Base-by-base conservation (phyloP, 2,797 vertebrate species). In the Pempheris klunzingeri region DNA sequence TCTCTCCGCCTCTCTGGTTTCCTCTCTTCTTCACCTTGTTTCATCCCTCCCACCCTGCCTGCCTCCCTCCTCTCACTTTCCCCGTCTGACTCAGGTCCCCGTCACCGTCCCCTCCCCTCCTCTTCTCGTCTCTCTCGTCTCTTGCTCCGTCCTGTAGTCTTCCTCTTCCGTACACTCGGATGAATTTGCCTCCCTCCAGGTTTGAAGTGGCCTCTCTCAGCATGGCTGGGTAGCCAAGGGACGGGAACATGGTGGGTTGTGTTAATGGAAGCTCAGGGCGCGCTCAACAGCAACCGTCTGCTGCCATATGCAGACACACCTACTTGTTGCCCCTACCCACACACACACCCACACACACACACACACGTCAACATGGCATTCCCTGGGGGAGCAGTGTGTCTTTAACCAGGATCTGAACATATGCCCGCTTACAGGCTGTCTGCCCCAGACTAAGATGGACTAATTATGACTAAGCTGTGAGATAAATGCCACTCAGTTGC, bases 391-490 rank as follows among this genome's bases (percentile, higher is more conserved):
- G 60, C 74, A 39, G 74, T 47, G 69, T 86, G 80, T 89, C 83
- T 93, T 92, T 88, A 91, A 90, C 85, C 82, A 86, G 82, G 75
- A 88, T 87, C 73, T 80, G 85, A 92, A 85, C 92, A 91, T 94
- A 92, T 93, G 92, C 78, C 87, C 77, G 60, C 84, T 85, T 87
- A 86, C 87, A 86, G 87, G 83, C 90, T 82, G 82, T 68, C 66
- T 88, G 80, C 69, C 86, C 87, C 52, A n/a, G 67, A 82, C 88
- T 83, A 71, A 84, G 78, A 86, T 90, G 80, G 80, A 92, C 85
- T 87, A 86, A 90, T 94, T 93, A 92, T 87, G 90, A 90, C 81
- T 91, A 91, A 92, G 90, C 92, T 89, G 78, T 87, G 84, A 88
- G 91, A 90, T 88, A 85, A 92, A 90, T 88, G 86, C 81, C 69